These are phyloP conservation scores for Ephydatia muelleri DNA, from an alignment of 37 sponge, comb jelly and placozoan genomes.

Conservation along the genomic window DNA sequence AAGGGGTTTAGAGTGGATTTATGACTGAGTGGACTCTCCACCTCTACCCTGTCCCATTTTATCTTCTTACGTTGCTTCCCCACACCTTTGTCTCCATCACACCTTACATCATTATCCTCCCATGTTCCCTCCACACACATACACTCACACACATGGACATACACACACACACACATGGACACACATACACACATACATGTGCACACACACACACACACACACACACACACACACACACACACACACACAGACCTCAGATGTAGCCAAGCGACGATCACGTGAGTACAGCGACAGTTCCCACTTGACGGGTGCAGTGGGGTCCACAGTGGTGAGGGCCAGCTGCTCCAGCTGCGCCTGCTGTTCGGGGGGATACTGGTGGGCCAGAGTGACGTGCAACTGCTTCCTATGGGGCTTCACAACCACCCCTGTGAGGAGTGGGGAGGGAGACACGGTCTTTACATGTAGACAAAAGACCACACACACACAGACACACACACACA, in stretches of 20 bases:
- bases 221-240: not conserved
- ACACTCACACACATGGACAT: not conserved
- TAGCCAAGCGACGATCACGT: slow-evolving; percentile 61
- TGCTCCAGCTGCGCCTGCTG: slow-evolving; percentile 77
- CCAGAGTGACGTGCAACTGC: slow-evolving; percentile 87
- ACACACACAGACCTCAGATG: slow-evolving; percentile 61
- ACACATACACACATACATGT: not conserved
- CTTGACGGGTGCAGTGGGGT: slow-evolving; percentile 68
- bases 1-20: too few species aligned
- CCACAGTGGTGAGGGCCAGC: slow-evolving; percentile 57
- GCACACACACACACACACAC: not conserved
- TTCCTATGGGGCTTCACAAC: slow-evolving; percentile 75
- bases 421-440: slow-evolving; percentile 34
- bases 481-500: too few species aligned
- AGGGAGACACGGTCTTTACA: not conserved
- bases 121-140: not conserved
- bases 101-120: not conserved
- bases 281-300: slow-evolving; percentile 92
- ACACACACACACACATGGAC: not conserved
- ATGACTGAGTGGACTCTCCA: too few species aligned
- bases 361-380: slow-evolving; percentile 79
- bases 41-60: not conserved
- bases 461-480: not conserved
- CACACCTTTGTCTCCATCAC: not conserved
- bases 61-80: not conserved